Base-by-base conservation (phyloP, 2,888 invertebrate species). In the Phlogophora meticulosa region DNA sequence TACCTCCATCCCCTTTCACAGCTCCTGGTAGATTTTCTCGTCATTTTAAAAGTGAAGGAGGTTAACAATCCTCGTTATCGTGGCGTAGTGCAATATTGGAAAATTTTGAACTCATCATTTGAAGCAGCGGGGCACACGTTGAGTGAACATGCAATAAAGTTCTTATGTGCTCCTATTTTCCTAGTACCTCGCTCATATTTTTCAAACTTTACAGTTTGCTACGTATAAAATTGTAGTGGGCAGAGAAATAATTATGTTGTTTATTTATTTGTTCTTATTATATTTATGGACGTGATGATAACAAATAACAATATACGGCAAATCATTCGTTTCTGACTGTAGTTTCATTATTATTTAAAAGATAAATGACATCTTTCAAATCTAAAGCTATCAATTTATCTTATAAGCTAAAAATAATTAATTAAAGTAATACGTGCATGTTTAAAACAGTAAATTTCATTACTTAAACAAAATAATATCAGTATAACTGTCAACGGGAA, bases 1-100 rank as follows among this genome's bases (percentile, higher is more conserved):
- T 62, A 52, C 53, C 22, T 56, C 36, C 36, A 11, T 13, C 42
- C 36, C 10, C 10, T 52, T 48, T 22, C 42, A 43, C 34, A 48
- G 51, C 46, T 66, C 22, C 46, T 60, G 43, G 51, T 64, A 10
- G 38, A 55, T 72, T 64, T 72, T 59, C 55, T 52, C 32, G 38
- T 22, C 32, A 38, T 59, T 76, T 63, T 76, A 34, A 49, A 45
- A 64, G 17, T 15, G 43, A 15, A 46, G 17, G 51, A 46, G 22
- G 58, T 61, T 72, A 72, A 61, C 43, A 56, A 40, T 48, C 36
- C 43, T 51, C 46, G 43, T 71, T 72, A 59, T 43, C 58, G 73
- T 20, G 13, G 34, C 42, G 9, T 48, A 57, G 36, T 22, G 55
- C 65, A 72, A 48, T 77, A 76, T 66, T 55, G 58, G 38, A 62